phyloP scores from a whole-genome alignment of 2,113 vertebrate species.

The Pomatorhinus ruficollis region DNA sequence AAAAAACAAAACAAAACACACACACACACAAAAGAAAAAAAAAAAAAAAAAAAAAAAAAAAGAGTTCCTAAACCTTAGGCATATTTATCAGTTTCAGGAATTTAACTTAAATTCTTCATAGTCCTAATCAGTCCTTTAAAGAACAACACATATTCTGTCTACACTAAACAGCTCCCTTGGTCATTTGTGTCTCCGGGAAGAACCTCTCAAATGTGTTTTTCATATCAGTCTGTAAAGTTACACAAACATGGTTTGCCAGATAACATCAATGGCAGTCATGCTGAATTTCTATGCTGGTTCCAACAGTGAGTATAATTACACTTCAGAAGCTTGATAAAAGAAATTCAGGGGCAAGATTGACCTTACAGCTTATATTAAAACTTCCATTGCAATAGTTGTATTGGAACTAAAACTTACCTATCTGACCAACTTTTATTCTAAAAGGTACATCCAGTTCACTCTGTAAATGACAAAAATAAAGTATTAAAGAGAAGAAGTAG shows the following conservation, averaged over 20 bases:
- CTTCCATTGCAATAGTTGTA: not conserved
- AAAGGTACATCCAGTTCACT: slow-evolving; percentile 93
- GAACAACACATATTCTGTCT: not conserved
- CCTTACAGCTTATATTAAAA: not conserved
- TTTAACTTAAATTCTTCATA: not conserved
- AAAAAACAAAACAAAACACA: not conserved
- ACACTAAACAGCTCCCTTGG: not conserved
- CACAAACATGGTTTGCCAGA: not conserved
- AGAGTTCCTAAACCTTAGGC: not conserved
- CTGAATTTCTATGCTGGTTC: not conserved
- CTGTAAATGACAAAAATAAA: slow-evolving; percentile 68
- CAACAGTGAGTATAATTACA: not conserved
- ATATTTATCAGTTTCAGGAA: not conserved
- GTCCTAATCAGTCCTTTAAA: not conserved
- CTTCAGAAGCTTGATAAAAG: not conserved
- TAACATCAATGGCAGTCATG: not conserved
- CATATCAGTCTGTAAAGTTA: not conserved
- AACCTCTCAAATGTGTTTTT: not conserved
- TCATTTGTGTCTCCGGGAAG: not conserved
- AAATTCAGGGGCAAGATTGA: not conserved
- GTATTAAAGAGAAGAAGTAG: not conserved
- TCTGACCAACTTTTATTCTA: slow-evolving; percentile 92
- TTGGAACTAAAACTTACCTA: slow-evolving; percentile 80
- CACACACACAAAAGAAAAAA: no score
- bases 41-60: no score